These are phyloP conservation scores for Osmerus mordax DNA, from an alignment of 2,113 vertebrate species.

Conservation along the genomic window DNA sequence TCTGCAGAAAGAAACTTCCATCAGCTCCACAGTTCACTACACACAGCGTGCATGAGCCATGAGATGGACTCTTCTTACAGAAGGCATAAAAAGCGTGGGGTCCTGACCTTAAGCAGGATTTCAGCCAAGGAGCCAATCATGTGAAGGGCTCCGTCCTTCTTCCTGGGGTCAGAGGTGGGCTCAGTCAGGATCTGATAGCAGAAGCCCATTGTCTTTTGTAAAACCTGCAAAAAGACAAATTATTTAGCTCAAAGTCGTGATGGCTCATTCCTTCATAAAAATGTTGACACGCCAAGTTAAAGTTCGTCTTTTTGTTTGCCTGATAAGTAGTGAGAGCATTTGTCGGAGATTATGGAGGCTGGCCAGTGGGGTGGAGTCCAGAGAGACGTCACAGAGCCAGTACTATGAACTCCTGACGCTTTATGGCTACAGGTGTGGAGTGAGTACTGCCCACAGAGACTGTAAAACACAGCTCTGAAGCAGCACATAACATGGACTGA, in stretches of 20 bases:
- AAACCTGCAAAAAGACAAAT: conserved; percentile 73
- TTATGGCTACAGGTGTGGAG: conserved; percentile 69
- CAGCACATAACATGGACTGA: conserved; percentile 63
- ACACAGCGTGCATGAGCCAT: background rate
- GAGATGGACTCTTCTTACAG: background rate
- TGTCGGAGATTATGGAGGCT: conserved; percentile 78
- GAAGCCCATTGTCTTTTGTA: conserved; percentile 98
- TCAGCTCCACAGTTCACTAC: background rate
- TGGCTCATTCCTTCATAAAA: too few species aligned
- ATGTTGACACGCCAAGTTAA: background rate
- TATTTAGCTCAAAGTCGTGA: background rate
- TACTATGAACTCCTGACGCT: conserved; percentile 76
- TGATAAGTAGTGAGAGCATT: background rate
- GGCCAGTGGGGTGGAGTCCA: conserved; percentile 60
- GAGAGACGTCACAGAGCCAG: conserved; percentile 67
- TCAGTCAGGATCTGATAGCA: conserved; percentile 98
- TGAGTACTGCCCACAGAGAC: conserved; percentile 60
- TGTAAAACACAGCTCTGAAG: conserved; percentile 68
- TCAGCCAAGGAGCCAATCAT: conserved; percentile 99
- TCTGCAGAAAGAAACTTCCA: conserved; percentile 66
- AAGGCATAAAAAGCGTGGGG: background rate
- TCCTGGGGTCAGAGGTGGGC: conserved; percentile 87
- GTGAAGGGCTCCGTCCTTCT: conserved; percentile 97
- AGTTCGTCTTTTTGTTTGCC: background rate
- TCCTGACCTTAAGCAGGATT: conserved; percentile 90